These are phyloP conservation scores for Neosilurus mollespiculum DNA, from an alignment of 2,797 vertebrate species.

Conservation along the genomic window DNA sequence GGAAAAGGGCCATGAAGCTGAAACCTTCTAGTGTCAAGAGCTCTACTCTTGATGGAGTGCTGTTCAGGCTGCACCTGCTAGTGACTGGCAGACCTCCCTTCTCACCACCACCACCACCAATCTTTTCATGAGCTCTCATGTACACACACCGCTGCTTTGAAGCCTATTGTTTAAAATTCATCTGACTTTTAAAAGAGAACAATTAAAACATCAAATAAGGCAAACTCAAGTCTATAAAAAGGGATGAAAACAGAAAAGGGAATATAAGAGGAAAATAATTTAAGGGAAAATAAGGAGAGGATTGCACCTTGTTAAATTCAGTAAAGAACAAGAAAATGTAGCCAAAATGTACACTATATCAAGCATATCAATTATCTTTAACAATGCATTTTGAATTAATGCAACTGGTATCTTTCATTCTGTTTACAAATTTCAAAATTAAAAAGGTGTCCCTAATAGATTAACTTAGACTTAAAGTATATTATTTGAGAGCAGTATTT, in stretches of 20 bases:
- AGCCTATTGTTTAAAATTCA: conserved; percentile 77
- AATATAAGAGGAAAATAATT: not conserved
- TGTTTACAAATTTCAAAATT: not conserved
- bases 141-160: conserved; percentile 71
- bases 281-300: not conserved
- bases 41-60: conserved; percentile 14
- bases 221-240: conserved; percentile 48
- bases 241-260: conserved; percentile 10
- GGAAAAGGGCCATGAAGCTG: conserved; percentile 9
- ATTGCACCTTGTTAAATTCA: not conserved
- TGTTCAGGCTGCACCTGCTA: not conserved
- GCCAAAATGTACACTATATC: not conserved
- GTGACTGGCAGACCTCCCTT: not conserved
- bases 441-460: not conserved
- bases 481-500: not conserved
- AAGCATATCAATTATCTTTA: not conserved
- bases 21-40: conserved; percentile 27
- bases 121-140: conserved; percentile 65
- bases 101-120: not conserved
- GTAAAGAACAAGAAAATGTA: not conserved
- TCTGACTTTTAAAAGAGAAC: conserved; percentile 69
- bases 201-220: conserved; percentile 51
- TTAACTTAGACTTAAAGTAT: not conserved
- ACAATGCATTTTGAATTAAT: not conserved
- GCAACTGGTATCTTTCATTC: not conserved